These are phyloP conservation scores for Glomeris marginata DNA, from an alignment of 2,888 invertebrate genomes.

Conservation along the genomic window DNA sequence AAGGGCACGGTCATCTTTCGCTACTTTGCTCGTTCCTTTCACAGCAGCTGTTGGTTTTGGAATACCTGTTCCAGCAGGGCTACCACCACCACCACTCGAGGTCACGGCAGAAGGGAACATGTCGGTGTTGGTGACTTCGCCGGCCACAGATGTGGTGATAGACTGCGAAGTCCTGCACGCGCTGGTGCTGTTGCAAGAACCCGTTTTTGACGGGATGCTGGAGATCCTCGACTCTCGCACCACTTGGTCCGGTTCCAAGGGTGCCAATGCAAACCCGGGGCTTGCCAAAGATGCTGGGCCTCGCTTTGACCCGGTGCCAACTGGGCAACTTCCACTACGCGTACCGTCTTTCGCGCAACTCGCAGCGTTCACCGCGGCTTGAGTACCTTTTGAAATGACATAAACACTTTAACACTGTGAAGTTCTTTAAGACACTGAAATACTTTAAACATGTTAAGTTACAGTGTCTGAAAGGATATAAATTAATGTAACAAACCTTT, in stretches of 20 bases:
- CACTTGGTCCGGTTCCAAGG: slow-evolving; percentile 16
- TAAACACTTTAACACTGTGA: too few relatives aligned
- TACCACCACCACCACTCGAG: not conserved
- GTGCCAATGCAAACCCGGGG: too few relatives aligned
- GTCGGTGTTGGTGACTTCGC: slow-evolving; percentile 8
- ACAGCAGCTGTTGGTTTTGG: slow-evolving; percentile 85
- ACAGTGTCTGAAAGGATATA: too few relatives aligned
- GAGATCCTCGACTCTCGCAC: slow-evolving; percentile 18
- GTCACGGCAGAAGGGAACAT: not conserved
- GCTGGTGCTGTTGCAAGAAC: slow-evolving; percentile 15
- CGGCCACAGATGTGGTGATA: slow-evolving; percentile 17
- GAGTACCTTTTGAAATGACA: too few relatives aligned
- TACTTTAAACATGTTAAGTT: too few relatives aligned
- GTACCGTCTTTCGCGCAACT: too few relatives aligned
- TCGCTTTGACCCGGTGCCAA: too few relatives aligned
- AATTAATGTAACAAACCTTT: too few relatives aligned
- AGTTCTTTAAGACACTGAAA: too few relatives aligned
- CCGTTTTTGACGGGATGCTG: slow-evolving; percentile 15
- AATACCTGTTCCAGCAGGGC: slow-evolving; percentile 47
- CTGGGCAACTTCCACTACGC: too few relatives aligned
- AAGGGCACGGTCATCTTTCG: slow-evolving; percentile 8
- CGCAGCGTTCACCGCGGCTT: too few relatives aligned
- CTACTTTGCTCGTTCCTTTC: slow-evolving; percentile 62
- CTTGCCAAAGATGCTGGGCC: not conserved
- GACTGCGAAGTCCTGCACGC: slow-evolving; percentile 10